Conservation (phyloP, 2,797 vertebrate genomes). For the Stomatorhinus walkeri region DNA sequence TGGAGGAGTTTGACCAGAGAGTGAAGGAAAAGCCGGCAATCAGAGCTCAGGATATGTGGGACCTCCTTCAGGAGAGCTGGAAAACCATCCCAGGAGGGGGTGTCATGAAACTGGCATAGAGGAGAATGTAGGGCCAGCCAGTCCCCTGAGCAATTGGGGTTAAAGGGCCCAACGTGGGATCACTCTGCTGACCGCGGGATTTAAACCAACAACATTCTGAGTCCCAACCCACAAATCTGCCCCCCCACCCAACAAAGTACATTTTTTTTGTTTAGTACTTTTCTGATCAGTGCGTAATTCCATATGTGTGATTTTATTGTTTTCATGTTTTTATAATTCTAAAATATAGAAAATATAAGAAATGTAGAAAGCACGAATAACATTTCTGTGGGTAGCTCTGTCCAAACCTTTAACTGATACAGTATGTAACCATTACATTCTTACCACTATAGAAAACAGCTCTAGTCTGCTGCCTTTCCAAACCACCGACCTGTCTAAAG, state of each 20-base stretch:
- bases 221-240: not conserved
- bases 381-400: not conserved
- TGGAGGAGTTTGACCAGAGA: not conserved
- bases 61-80: not conserved
- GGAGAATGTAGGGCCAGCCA: not conserved
- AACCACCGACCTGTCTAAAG: slow-evolving; percentile 31
- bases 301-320: not conserved
- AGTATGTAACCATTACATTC: not conserved
- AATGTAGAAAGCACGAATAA: not conserved
- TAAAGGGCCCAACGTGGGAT: not conserved
- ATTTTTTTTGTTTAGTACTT: not conserved
- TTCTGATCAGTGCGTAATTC: not conserved
- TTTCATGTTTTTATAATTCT: not conserved
- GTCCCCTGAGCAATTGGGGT: not conserved
- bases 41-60: not conserved
- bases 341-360: not conserved
- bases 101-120: not conserved
- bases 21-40: not conserved
- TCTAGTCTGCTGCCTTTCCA: not conserved
- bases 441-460: not conserved
- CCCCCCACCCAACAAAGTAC: not conserved
- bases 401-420: not conserved
- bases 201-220: not conserved
- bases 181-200: not conserved
- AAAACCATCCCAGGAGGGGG: not conserved